These are phyloP conservation scores for Philereme transversata DNA, from an alignment of 2,888 invertebrate genomes.

Conservation along the genomic window DNA sequence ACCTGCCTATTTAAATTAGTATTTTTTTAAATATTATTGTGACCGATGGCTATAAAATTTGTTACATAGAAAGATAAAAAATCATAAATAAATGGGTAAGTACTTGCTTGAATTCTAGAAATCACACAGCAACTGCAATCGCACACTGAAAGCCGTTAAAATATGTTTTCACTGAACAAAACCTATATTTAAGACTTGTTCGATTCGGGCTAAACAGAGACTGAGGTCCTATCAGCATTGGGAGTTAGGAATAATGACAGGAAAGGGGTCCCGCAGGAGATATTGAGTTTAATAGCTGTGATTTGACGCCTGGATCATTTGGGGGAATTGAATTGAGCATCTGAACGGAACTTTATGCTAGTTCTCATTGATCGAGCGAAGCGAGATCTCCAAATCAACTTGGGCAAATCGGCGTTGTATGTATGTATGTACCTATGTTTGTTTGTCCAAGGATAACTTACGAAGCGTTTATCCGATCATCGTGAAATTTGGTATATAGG, in stretches of 20 bases:
- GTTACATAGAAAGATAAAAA: too few relatives aligned
- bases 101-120: neutral
- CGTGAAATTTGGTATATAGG: too few relatives aligned
- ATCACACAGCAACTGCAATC: neutral
- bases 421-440: too few relatives aligned
- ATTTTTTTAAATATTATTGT: too few relatives aligned
- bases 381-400: too few relatives aligned
- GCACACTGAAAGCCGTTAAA: neutral
- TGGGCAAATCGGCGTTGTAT: too few relatives aligned
- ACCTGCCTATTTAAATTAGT: too few relatives aligned
- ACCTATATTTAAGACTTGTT: conserved; percentile 3
- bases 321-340: conserved; percentile 13
- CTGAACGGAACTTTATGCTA: conserved; percentile 22
- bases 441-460: too few relatives aligned
- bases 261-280: conserved; percentile 46
- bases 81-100: too few relatives aligned
- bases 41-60: neutral
- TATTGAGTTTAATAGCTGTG: conserved; percentile 45
- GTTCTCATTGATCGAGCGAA: conserved; percentile 14
- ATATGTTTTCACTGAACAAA: neutral
- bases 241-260: conserved; percentile 43
- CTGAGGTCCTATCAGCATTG: conserved; percentile 5
- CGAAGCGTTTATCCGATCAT: too few relatives aligned
- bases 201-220: conserved; percentile 16
- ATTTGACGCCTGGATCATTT: conserved; percentile 38